Percentiles rank a stretch among this genome's conserved stretches.
phyloP scores from a whole-genome alignment of 2,888 invertebrate genomes.

The Argyresthia albistria region DNA sequence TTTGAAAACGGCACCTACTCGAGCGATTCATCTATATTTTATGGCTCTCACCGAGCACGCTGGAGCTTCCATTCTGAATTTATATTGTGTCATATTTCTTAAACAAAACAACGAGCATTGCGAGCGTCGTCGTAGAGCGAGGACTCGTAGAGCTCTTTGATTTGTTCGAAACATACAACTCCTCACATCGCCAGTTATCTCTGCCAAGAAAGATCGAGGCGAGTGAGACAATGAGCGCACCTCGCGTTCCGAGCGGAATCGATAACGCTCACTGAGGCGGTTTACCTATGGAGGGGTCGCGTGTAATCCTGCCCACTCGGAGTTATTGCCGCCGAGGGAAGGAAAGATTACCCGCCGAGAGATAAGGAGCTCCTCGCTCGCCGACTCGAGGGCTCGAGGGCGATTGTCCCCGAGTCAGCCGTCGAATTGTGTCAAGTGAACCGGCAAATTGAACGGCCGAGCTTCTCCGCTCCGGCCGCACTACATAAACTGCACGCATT shows the following conservation, averaged over 20 bases:
- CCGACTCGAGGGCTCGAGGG: conserved; percentile 69
- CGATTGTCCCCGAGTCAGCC: conserved; percentile 73
- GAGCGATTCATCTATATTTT: conserved; percentile 52
- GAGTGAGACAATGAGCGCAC: conserved; percentile 15
- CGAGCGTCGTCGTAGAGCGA: no score
- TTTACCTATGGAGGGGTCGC: conserved; percentile 63
- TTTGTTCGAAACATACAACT: neutral
- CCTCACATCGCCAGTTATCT: no score
- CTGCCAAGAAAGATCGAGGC: neutral
- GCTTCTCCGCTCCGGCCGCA: conserved; percentile 60
- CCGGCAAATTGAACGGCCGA: conserved; percentile 72
- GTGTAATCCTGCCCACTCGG: conserved; percentile 72
- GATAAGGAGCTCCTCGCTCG: conserved; percentile 66
- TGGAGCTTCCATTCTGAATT: neutral
- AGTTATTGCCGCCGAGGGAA: conserved; percentile 71
- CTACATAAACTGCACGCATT: conserved; percentile 59
- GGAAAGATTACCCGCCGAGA: conserved; percentile 72
- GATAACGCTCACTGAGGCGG: conserved; percentile 66
- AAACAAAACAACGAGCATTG: neutral
- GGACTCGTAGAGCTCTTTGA: no score
- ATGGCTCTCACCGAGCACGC: conserved; percentile 18
- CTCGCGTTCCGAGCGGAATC: conserved; percentile 26
- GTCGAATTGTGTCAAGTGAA: conserved; percentile 73
- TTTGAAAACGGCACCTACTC: conserved; percentile 55
- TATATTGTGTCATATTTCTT: neutral